phyloP scores from a whole-genome alignment of 2,113 vertebrate genomes.

The Raja brachyura region DNA sequence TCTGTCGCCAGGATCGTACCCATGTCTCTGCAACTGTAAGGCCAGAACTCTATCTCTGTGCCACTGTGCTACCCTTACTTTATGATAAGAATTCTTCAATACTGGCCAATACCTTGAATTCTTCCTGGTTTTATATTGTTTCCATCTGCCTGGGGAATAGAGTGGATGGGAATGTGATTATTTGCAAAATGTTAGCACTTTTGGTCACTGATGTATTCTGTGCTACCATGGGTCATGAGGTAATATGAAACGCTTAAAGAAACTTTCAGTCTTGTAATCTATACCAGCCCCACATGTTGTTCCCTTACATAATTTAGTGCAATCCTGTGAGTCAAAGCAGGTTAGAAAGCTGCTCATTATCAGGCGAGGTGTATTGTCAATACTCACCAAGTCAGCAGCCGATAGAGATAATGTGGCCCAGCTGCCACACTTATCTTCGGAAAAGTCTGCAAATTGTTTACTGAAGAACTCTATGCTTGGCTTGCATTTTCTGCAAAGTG shows the following conservation, averaged over 20 bases:
- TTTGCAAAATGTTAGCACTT: not conserved
- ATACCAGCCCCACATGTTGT: not conserved
- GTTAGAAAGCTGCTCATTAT: conserved; percentile 4
- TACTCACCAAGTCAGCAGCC: not conserved
- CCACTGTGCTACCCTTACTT: too few relatives aligned
- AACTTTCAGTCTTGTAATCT: not conserved
- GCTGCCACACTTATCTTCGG: not conserved
- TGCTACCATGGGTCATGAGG: not conserved
- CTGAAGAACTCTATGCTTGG: conserved; percentile 17
- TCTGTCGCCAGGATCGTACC: too few relatives aligned
- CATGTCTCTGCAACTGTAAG: too few relatives aligned
- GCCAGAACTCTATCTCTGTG: too few relatives aligned
- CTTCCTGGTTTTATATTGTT: not conserved
- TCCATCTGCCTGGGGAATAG: not conserved
- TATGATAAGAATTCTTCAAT: not conserved
- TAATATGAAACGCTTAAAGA: not conserved
- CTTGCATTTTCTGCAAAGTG: conserved; percentile 16
- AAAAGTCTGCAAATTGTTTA: conserved; percentile 18
- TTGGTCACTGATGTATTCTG: not conserved
- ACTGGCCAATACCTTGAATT: not conserved
- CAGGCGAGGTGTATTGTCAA: not conserved
- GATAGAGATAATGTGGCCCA: not conserved
- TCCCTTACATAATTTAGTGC: not conserved
- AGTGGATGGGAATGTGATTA: not conserved
- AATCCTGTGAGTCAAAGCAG: conserved; percentile 9